Conservation (phyloP, 2,113 vertebrate species). For the Xiphophorus couchianus region DNA sequence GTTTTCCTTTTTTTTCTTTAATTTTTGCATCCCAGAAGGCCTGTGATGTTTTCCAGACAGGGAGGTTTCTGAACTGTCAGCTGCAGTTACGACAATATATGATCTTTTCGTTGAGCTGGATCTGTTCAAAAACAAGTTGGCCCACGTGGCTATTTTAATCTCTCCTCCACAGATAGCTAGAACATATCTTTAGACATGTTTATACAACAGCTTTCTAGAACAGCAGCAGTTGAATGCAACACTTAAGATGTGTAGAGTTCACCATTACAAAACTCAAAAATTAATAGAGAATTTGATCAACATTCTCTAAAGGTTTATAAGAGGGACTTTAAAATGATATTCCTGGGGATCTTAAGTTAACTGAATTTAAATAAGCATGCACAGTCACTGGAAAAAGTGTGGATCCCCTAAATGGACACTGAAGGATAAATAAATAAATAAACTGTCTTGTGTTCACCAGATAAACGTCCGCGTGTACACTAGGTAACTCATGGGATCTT, state of each 20-base stretch:
- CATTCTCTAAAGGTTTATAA: constrained; percentile 5
- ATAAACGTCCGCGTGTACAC: too few species aligned
- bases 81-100: constrained; percentile 22
- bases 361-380: constrained; percentile 38
- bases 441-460: too few species aligned
- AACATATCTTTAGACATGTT: constrained; percentile 13
- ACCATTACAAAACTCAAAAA: constrained; percentile 39
- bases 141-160: constrained; percentile 25
- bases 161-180: not conserved
- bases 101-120: constrained; percentile 35
- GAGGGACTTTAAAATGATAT: constrained; percentile 54
- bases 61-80: constrained; percentile 39
- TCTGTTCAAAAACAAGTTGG: constrained; percentile 24
- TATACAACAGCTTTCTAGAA: constrained; percentile 4
- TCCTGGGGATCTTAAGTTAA: constrained; percentile 9
- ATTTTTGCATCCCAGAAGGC: constrained; percentile 34
- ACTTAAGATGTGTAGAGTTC: constrained; percentile 46
- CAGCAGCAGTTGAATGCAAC: constrained; percentile 51
- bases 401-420: too few species aligned
- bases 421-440: too few species aligned
- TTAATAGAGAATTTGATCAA: constrained; percentile 41
- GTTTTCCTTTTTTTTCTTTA: not conserved
- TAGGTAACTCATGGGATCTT: too few species aligned
- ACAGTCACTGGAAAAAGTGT: not conserved
- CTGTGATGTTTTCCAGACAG: constrained; percentile 40